These are phyloP conservation scores for Tupaia tana DNA, from an alignment of 2,113 vertebrate species.

Conservation along the genomic window DNA sequence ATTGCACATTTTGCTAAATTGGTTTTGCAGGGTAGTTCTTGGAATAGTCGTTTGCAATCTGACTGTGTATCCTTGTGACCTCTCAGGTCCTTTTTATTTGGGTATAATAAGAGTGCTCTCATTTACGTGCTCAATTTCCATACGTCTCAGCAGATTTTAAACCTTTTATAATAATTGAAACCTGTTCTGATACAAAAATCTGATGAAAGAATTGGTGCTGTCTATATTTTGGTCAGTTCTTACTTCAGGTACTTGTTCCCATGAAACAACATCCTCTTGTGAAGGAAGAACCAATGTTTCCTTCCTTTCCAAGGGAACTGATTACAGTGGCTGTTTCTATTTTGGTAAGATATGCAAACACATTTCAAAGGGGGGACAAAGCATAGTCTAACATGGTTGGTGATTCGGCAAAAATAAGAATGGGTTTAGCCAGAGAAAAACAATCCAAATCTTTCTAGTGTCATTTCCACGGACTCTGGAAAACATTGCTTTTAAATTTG, in stretches of 20 bases:
- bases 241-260: slow-evolving; percentile 40
- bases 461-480: not conserved
- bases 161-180: not conserved
- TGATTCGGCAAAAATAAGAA: slow-evolving; percentile 69
- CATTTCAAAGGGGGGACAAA: slow-evolving; percentile 41
- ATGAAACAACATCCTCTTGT: slow-evolving; percentile 61
- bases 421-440: slow-evolving; percentile 13
- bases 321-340: slow-evolving; percentile 74
- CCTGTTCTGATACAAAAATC: not conserved
- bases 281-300: slow-evolving; percentile 55
- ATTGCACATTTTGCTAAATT: too few species aligned
- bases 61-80: too few species aligned
- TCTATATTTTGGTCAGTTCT: slow-evolving; percentile 9
- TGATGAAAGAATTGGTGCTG: not conserved
- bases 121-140: too few species aligned
- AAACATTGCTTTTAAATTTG: not conserved
- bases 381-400: not conserved
- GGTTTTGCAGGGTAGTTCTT: too few species aligned
- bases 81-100: too few species aligned
- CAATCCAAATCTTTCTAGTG: not conserved
- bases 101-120: too few species aligned
- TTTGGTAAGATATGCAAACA: slow-evolving; percentile 73
- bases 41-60: too few species aligned
- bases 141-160: not conserved
- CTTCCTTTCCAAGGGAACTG: slow-evolving; percentile 72